phyloP scores from a whole-genome alignment of 2,797 vertebrate genomes.

The Pantherophis vulpinus region DNA sequence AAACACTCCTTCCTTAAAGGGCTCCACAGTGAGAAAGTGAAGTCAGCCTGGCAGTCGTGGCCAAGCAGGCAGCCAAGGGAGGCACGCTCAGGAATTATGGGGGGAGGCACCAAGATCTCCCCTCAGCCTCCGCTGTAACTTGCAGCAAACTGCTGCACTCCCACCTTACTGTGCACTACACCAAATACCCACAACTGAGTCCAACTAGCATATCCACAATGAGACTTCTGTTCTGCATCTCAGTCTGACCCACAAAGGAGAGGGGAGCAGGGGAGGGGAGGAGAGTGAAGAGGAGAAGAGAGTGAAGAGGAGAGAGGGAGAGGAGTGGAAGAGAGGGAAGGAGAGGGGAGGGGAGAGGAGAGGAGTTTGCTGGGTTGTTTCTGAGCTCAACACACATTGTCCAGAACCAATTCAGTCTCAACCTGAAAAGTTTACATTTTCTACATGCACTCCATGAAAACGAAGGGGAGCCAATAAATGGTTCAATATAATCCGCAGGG shows the following conservation, averaged over 20 bases:
- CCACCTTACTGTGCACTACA: rapidly evolving
- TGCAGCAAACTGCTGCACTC: background rate
- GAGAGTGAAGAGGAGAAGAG: rapidly evolving
- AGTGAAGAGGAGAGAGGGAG: rapidly evolving
- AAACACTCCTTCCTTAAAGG: conserved; percentile 50
- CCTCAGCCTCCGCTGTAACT: background rate
- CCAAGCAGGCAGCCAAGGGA: conserved; percentile 42
- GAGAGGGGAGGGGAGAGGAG: rapidly evolving
- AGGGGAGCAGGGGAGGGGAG: too few relatives aligned
- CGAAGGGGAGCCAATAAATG: background rate
- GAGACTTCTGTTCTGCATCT: too few relatives aligned
- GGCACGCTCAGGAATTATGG: background rate
- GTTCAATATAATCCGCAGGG: background rate
- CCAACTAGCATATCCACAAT: background rate
- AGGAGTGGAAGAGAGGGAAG: rapidly evolving
- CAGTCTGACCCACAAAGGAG: too few relatives aligned
- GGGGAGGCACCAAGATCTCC: background rate
- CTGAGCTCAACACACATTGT: background rate
- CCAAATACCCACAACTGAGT: background rate
- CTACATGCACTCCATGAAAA: background rate
- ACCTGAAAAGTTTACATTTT: background rate
- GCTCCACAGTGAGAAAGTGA: conserved; percentile 47
- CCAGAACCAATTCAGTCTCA: background rate
- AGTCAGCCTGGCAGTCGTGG: conserved; percentile 52
- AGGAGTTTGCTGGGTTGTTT: background rate